Base-by-base conservation (phyloP, 1,140 invertebrate genomes). In the Agrypnia vestita region DNA sequence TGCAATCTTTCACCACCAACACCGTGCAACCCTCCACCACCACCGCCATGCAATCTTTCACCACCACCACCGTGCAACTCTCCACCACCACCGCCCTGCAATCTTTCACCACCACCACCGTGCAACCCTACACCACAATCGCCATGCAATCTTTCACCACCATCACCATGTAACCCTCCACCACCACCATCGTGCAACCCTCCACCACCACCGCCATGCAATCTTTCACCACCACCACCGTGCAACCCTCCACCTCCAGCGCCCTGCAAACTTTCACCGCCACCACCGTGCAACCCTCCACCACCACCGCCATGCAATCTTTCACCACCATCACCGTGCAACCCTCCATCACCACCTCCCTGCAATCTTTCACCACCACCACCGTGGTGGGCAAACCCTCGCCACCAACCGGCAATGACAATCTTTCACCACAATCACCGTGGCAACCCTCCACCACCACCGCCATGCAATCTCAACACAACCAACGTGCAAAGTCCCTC, bases 401-500 rank as follows among this genome's bases (percentile, higher is more conserved):
- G 87, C 81, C 7, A 85, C 84, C 3, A 86, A 80, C 51, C 49
- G 11, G 87, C 67, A n/a, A 86, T 35, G 1, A n/a, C 6, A 35
- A 35, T 6, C 6, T 6, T 35, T 8, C 49, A 51, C 83, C 35
- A 87, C 83, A 56, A 88, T 80, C 53, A 84, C 87, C 12, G 85
- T 83, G n/a, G 80, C 86, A 87, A 25, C 86, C 85, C 0, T 84
- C 73, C 11, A 61, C 80, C 19, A 84, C 85, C 84, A 86, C 86
- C 87, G 87, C 87, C 46, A 85, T 85, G 83, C 75, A 72, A 7
- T n/a, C n/a, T n/a, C n/a, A n/a, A n/a, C n/a, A n/a, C n/a, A n/a
- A n/a, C n/a, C n/a, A n/a, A n/a, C n/a, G n/a, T n/a, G n/a, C n/a
- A n/a, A n/a, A n/a, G n/a, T n/a, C 25, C 62, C 13, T 44, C 56